A percentile compares a stretch with the other conserved stretches of the same genome.
phyloP scores from a whole-genome alignment of 1,140 invertebrate genomes.

The Drosophila carrolli region DNA sequence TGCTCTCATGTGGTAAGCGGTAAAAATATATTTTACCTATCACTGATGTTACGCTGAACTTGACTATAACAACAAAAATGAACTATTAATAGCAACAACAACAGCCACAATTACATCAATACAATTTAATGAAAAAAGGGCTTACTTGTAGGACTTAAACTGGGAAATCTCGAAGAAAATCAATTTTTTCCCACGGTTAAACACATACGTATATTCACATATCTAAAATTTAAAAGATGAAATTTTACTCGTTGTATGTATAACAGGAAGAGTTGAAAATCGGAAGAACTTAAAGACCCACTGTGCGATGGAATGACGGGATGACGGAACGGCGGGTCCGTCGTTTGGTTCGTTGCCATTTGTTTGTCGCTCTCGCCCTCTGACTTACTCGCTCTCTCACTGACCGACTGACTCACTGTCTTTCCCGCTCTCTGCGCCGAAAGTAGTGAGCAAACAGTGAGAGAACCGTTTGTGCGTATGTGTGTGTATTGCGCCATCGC shows the following conservation, averaged over 20 bases:
- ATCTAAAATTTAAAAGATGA: background rate
- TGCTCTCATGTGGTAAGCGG: too few relatives aligned
- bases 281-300: background rate
- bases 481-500: slow-evolving; percentile 30
- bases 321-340: background rate
- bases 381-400: slow-evolving; percentile 6
- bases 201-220: background rate
- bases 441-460: slow-evolving; percentile 14
- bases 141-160: too few relatives aligned
- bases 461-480: slow-evolving; percentile 5
- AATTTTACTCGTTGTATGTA: too few relatives aligned
- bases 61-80: too few relatives aligned
- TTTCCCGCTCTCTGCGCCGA: slow-evolving; percentile 15
- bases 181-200: too few relatives aligned
- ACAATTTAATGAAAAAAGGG: too few relatives aligned
- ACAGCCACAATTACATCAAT: too few relatives aligned
- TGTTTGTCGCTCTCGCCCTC: slow-evolving; percentile 1
- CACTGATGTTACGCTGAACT: too few relatives aligned
- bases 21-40: too few relatives aligned
- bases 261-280: too few relatives aligned
- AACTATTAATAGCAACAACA: too few relatives aligned
- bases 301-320: background rate
- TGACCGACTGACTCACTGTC: slow-evolving; percentile 33
- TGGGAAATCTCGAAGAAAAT: too few relatives aligned
- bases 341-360: slow-evolving; percentile 1